Evolutionary conservation across 2,888 invertebrate genomes (phyloP), one percentile per base, ranked within the genome.

Genomic region (Neuroscelio doddi): DNA sequence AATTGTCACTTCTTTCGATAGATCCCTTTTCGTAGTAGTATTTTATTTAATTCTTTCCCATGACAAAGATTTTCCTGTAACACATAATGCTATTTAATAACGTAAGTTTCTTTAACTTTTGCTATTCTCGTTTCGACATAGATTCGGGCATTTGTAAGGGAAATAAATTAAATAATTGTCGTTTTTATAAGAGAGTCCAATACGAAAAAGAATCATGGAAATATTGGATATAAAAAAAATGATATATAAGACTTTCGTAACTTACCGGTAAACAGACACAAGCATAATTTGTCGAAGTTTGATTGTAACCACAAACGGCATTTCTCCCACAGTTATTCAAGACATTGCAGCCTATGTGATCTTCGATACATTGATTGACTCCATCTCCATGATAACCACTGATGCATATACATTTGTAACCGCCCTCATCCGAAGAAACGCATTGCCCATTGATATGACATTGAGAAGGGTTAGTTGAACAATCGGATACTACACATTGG

Each of bases 301-400:
- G 80, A 68, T 83, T 81, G 72, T 80, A 84, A 8, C 76, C 86
- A 82, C 97, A 97, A 29, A 89, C 87, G 5, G 96, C 96, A 77
- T 95, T 90, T 0, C 87, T 85, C 69, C 92, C 92, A 84, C 97
- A 97, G 78, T 92, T 92, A 76, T 92, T 91, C 14, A 90, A 79
- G 1, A 91, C 86, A 71, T 93, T 91, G 77, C 95, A 95, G 5
- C 92, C 90, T 30, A 82, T 79, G 67, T 80, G 77, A 57, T 81
- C 80, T 56, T 79, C 79, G 8, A 79, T 72, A 65, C 84, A 84
- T 41, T 81, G 80, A n/a, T 71, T 75, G 4, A 81, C 69, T 5
- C 84, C 84, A 51, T 84, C 83, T 1, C 83, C 82, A 68, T 75
- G 80, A 57, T 74, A 84, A 0, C 92, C 92, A 32, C 88, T 88